Conservation (phyloP, 2,113 vertebrate genomes). For the Stegastes partitus region DNA sequence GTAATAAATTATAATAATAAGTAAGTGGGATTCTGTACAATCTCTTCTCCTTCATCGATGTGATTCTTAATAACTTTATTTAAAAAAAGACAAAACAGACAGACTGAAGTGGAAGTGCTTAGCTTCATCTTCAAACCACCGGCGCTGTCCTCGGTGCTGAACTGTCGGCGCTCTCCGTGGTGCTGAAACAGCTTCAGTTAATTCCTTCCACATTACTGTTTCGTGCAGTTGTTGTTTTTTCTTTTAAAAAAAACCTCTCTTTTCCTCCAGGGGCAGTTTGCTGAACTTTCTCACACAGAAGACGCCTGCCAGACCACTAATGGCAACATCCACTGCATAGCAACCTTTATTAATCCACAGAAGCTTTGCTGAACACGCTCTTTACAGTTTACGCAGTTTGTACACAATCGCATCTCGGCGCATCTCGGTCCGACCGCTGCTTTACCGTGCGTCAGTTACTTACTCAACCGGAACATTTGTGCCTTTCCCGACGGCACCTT, state of each 20-base stretch:
- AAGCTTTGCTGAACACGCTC: slow-evolving; percentile 24
- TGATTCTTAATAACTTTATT: no score
- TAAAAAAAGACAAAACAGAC: no score
- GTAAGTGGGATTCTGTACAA: no score
- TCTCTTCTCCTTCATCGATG: no score
- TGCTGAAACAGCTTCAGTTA: slow-evolving; percentile 49
- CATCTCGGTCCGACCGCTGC: not conserved
- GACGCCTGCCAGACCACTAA: not conserved
- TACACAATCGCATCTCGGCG: slow-evolving; percentile 1
- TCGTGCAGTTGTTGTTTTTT: not conserved
- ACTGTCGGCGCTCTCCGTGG: slow-evolving; percentile 41
- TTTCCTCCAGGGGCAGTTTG: not conserved
- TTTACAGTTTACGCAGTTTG: slow-evolving; percentile 23
- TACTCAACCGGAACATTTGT: slow-evolving; percentile 23
- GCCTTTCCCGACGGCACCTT: slow-evolving; percentile 24
- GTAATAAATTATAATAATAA: not conserved
- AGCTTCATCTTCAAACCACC: not conserved
- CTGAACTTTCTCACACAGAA: not conserved
- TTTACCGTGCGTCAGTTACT: slow-evolving; percentile 13
- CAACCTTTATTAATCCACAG: slow-evolving; percentile 6
- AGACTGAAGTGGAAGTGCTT: not conserved
- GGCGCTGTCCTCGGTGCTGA: slow-evolving; percentile 70
- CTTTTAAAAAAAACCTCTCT: not conserved
- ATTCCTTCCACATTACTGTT: not conserved
- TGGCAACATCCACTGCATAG: not conserved